These are phyloP conservation scores for Torymus auratus DNA, from an alignment of 2,888 invertebrate genomes.

Conservation along the genomic window DNA sequence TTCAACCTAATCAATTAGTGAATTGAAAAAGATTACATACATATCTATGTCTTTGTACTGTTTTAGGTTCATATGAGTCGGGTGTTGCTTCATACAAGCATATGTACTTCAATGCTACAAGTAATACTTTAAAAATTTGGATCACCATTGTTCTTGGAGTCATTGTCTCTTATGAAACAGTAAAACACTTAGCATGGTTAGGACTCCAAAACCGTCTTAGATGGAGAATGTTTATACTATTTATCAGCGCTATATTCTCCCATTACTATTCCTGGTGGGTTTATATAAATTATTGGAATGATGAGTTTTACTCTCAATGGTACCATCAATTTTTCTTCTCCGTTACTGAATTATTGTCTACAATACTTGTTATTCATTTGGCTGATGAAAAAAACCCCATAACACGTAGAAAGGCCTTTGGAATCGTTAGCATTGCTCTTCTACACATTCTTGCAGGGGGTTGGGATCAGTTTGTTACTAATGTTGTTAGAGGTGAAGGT, in stretches of 20 bases:
- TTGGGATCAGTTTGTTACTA: conserved; percentile 82
- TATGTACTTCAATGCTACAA: conserved; percentile 84
- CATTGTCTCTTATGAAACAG: conserved; percentile 81
- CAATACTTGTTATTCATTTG: conserved; percentile 79
- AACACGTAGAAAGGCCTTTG: conserved; percentile 79
- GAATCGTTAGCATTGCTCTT: conserved; percentile 80
- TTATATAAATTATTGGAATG: conserved; percentile 85
- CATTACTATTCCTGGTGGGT: conserved; percentile 86
- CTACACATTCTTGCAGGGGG: conserved; percentile 82
- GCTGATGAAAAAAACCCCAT: conserved; percentile 78
- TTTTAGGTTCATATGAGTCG: conserved; percentile 82
- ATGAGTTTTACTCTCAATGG: conserved; percentile 84
- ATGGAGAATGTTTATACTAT: conserved; percentile 81
- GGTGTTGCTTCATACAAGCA: conserved; percentile 85
- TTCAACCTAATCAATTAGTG: no score
- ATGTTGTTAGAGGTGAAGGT: conserved; percentile 82
- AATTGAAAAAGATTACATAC: no score
- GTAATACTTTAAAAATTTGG: conserved; percentile 84
- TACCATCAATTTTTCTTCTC: conserved; percentile 82
- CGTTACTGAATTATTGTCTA: conserved; percentile 81
- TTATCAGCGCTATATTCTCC: conserved; percentile 81
- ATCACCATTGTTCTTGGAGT: conserved; percentile 79
- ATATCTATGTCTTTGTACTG: conserved; percentile 17
- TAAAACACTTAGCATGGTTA: conserved; percentile 79
- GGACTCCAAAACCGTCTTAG: conserved; percentile 79